A percentile compares a stretch with the other conserved stretches of the same genome.
phyloP scores from a whole-genome alignment of 2,888 invertebrate species.

The Drosophila percnosoma region DNA sequence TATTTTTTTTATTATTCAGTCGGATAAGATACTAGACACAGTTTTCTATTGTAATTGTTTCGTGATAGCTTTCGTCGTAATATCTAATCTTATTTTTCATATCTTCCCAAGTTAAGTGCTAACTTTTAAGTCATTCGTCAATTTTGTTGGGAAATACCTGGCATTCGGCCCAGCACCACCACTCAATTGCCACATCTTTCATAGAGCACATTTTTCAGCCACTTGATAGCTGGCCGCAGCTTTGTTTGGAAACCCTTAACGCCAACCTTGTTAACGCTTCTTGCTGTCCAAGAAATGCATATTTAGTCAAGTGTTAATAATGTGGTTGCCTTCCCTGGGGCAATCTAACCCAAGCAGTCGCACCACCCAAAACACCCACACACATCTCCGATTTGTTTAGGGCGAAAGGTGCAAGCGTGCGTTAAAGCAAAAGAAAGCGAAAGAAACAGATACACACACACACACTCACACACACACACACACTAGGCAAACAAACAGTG shows the following conservation, averaged over 20 bases:
- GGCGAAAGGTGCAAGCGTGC: slow-evolving; percentile 75
- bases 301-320: slow-evolving; percentile 85
- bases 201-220: slow-evolving; percentile 5
- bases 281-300: slow-evolving; percentile 82
- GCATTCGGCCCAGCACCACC: background rate
- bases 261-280: slow-evolving; percentile 69
- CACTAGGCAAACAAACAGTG: slow-evolving; percentile 51
- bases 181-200: background rate
- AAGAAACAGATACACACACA: slow-evolving; percentile 40
- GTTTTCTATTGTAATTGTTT: background rate
- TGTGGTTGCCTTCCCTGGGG: slow-evolving; percentile 72
- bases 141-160: background rate
- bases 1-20: background rate
- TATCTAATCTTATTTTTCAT: no score
- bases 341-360: slow-evolving; percentile 31
- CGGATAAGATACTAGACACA: background rate
- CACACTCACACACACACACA: slow-evolving; percentile 29
- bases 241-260: slow-evolving; percentile 48
- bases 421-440: slow-evolving; percentile 60
- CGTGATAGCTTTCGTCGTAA: background rate
- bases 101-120: background rate
- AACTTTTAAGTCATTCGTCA: background rate
- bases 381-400: slow-evolving; percentile 11
- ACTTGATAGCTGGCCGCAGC: slow-evolving; percentile 9
- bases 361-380: slow-evolving; percentile 19